phyloP scores from a whole-genome alignment of 2,113 vertebrate genomes.

The Hippolais icterina region DNA sequence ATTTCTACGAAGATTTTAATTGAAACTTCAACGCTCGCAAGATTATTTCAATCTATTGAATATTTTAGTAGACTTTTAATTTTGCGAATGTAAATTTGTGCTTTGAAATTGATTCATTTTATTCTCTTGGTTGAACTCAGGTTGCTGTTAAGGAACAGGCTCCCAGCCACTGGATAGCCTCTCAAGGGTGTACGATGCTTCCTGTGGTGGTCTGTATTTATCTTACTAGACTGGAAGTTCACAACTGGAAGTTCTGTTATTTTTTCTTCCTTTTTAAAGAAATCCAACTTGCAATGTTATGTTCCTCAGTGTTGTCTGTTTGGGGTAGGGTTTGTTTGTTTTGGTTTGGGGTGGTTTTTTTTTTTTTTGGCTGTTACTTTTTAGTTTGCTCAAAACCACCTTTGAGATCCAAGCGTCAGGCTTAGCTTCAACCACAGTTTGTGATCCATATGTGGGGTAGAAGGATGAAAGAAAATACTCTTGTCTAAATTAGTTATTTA shows the following conservation, averaged over 20 bases:
- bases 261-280: neutral
- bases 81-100: neutral
- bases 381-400: neutral
- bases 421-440: neutral
- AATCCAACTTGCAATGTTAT: rapidly evolving
- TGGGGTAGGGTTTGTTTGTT: too few species aligned
- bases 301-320: neutral
- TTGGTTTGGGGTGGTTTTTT: neutral
- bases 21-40: neutral
- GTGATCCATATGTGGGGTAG: neutral
- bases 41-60: neutral
- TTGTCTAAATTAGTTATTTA: neutral
- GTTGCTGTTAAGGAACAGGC: neutral
- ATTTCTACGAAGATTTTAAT: neutral
- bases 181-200: neutral
- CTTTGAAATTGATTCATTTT: neutral
- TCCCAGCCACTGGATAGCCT: neutral
- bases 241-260: neutral
- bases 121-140: neutral
- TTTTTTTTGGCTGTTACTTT: neutral
- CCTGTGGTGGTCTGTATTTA: neutral
- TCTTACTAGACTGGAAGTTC: neutral
- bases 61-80: neutral
- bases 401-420: neutral
- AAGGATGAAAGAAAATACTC: neutral